phyloP scores from a whole-genome alignment of 2,113 vertebrate species.

The Microtus ochrogaster region DNA sequence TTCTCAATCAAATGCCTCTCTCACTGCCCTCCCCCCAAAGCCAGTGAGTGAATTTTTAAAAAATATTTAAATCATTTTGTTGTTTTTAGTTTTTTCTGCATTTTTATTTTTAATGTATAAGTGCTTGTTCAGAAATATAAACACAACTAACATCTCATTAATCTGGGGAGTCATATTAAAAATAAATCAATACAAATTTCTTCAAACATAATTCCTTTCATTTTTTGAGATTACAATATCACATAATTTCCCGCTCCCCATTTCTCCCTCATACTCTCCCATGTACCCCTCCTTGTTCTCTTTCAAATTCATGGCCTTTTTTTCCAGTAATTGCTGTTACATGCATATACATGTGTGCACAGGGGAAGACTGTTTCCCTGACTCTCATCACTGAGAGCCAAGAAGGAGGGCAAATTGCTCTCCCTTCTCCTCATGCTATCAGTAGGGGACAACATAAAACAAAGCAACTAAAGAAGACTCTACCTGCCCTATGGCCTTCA shows the following conservation, averaged over 20 bases:
- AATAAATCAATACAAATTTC: slow-evolving; percentile 42
- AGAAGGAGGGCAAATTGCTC: background rate
- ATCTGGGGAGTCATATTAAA: slow-evolving; percentile 27
- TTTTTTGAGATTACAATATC: background rate
- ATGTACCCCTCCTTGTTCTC: background rate
- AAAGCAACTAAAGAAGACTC: background rate
- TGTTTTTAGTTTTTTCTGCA: background rate
- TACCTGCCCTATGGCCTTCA: background rate
- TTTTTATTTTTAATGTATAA: background rate
- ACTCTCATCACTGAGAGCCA: background rate
- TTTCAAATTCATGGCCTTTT: background rate
- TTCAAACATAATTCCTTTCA: background rate
- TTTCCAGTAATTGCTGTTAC: background rate
- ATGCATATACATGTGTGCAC: too few species aligned
- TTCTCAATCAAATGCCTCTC: background rate
- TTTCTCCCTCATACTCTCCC: background rate
- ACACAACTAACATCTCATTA: background rate
- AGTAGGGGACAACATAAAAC: background rate
- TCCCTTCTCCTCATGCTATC: background rate
- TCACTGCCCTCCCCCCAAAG: too few species aligned
- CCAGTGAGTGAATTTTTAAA: background rate
- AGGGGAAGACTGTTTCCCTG: too few species aligned
- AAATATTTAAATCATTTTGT: background rate
- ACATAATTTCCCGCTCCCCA: too few species aligned
- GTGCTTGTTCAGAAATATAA: slow-evolving; percentile 41